Evolutionary conservation across 1,140 invertebrate genomes (phyloP), one percentile per base, ranked within the genome.

Genomic region (Olivierus martensii): DNA sequence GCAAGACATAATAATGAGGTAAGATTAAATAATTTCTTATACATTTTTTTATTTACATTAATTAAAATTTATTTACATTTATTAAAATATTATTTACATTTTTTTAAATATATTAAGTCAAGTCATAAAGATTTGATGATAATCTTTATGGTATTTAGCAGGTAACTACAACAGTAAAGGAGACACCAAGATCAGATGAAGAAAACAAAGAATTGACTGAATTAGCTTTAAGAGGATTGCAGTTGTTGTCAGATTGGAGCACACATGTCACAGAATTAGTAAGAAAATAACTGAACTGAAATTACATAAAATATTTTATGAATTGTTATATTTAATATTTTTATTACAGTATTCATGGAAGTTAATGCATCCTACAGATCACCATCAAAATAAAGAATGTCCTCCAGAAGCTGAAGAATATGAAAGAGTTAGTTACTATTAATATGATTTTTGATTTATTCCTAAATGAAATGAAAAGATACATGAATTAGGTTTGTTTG

Each of bases 321-420:
- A 18, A 43, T 18, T 5, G 21, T 43, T 22, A 39, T 12, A 39
- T 43, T 7, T 18, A 9, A 43, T 22, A 2, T 17, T 43, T 43
- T 22, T 43, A 7, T 22, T 22, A 43, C 36, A 71, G 59, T 96
- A 95, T 69, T 94, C 89, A 3, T 99, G 93, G 93, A 99, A 99
- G 72, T 73, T 99, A 35, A 73, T 98, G 54, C 92, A 99, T 72
- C 94, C 94, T 7, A 97, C 94, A 3, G 93, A 98, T 72, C 89
- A 94, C 67, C 88, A 94, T 69, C 84, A 87, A 69, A 99, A 97
- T 68, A 84, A 89, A 58, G 79, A 89, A 61, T 99, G 95, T 66
- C 94, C 94, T 1, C 75, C 79, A 17, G 91, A 97, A 67, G 94
- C 94, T n/a, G 95, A 99, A 73, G 93, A 98, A 73, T 99, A 99